phyloP scores from a whole-genome alignment of 1,140 invertebrate species.

The Ephestia elutella region DNA sequence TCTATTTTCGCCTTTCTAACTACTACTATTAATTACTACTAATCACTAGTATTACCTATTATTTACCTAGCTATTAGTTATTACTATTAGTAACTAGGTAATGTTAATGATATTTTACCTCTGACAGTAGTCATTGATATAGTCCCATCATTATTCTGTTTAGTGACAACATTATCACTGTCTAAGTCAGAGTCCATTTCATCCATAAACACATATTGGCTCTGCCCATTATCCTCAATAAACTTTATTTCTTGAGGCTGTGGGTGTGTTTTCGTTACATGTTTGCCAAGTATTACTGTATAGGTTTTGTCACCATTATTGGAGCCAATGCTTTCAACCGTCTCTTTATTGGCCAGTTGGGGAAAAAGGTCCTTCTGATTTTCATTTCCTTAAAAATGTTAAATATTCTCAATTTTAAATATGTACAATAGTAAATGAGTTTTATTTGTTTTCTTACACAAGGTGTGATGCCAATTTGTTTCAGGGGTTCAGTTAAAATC shows the following conservation, averaged over 20 bases:
- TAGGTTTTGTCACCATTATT: constrained; percentile 40
- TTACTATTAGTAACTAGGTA: no score
- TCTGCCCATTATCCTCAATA: constrained; percentile 44
- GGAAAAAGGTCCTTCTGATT: not conserved
- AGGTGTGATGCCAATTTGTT: no score
- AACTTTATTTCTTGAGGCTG: constrained; percentile 52
- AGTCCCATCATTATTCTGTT: constrained; percentile 63
- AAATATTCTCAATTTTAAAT: not conserved
- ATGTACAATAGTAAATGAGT: no score
- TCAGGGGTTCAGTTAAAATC: no score
- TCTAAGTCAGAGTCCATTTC: constrained; percentile 34
- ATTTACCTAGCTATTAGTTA: no score
- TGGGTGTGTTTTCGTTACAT: constrained; percentile 35
- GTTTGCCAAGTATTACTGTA: constrained; percentile 44
- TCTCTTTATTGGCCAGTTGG: not conserved
- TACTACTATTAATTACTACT: no score
- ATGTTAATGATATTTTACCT: no score
- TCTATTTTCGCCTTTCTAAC: no score
- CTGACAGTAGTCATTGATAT: constrained; percentile 51
- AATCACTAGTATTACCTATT: no score
- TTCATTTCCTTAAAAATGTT: not conserved
- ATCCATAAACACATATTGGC: constrained; percentile 44
- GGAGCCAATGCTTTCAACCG: constrained; percentile 14
- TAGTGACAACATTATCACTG: constrained; percentile 43
- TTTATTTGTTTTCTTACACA: no score